Conservation (phyloP, 1,140 invertebrate species). For the Drosophila orosa region DNA sequence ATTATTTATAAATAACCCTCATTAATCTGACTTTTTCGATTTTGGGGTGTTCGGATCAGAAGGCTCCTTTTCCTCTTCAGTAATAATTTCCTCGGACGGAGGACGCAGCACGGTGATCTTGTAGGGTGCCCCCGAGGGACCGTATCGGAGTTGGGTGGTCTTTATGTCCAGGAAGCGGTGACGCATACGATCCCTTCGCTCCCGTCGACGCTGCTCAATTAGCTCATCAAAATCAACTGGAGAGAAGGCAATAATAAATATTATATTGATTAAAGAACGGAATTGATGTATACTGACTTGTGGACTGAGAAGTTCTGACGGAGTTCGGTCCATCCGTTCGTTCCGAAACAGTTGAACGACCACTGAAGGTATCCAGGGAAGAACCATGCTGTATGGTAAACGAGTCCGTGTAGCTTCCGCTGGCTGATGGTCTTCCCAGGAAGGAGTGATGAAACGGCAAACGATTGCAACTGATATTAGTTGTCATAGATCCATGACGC, state of each 20-base stretch:
- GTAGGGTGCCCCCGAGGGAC: slow-evolving; percentile 35
- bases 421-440: slow-evolving; percentile 5
- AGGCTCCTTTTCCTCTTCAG: slow-evolving; percentile 9
- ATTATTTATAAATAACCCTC: not conserved
- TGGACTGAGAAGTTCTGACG: not conserved
- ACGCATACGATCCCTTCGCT: slow-evolving; percentile 59
- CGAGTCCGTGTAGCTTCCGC: slow-evolving; percentile 1
- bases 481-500: not conserved
- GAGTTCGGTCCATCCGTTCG: not conserved
- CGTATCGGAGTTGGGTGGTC: slow-evolving; percentile 22
- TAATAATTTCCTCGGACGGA: slow-evolving; percentile 26
- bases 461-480: not conserved
- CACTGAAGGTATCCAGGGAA: slow-evolving; percentile 5
- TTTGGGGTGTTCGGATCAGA: not conserved
- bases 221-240: slow-evolving; percentile 61
- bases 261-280: not conserved
- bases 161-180: slow-evolving; percentile 58
- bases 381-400: not conserved
- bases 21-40: slow-evolving; percentile 1
- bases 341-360: not conserved
- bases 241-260: not conserved
- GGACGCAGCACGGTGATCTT: slow-evolving; percentile 56
- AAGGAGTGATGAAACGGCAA: not conserved
- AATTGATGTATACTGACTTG: not conserved
- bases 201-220: slow-evolving; percentile 57